These are phyloP conservation scores for Ectropis crepuscularia DNA, from an alignment of 2,888 invertebrate genomes.

Conservation along the genomic window DNA sequence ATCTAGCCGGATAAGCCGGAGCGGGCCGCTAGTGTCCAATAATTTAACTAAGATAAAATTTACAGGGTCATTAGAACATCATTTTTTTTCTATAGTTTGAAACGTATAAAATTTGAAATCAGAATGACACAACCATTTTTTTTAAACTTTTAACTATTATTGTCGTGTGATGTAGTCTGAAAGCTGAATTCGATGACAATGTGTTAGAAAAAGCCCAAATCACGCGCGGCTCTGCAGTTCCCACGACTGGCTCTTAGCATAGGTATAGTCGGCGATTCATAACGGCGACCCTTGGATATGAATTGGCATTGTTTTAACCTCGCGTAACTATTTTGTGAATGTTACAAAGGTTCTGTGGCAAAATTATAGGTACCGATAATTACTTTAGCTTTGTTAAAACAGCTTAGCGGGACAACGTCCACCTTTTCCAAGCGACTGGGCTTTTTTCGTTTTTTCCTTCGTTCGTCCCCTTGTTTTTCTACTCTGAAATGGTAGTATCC, in stretches of 20 bases:
- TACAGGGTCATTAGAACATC: too few species aligned
- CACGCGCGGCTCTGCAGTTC: slow-evolving; percentile 30
- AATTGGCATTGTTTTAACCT: slow-evolving; percentile 63
- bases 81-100: too few species aligned
- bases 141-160: too few species aligned
- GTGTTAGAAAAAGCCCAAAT: slow-evolving; percentile 27
- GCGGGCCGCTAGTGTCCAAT: too few species aligned
- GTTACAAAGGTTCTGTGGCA: slow-evolving; percentile 16
- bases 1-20: too few species aligned
- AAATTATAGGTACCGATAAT: slow-evolving; percentile 2
- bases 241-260: slow-evolving; percentile 40
- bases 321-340: slow-evolving; percentile 50
- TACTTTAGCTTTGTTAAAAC: not conserved
- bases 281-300: slow-evolving; percentile 60
- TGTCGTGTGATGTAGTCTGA: not conserved
- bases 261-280: slow-evolving; percentile 62
- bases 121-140: too few species aligned
- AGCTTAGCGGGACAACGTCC: not conserved
- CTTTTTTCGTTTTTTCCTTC: too few species aligned
- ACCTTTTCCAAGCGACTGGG: too few species aligned
- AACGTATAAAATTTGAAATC: too few species aligned
- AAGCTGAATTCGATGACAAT: slow-evolving; percentile 18
- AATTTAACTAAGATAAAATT: too few species aligned
- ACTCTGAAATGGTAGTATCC: too few species aligned
- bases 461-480: too few species aligned